Percentiles rank a stretch among this genome's conserved stretches.
Conservation (phyloP, 2,888 invertebrate species). For the Erebia ligea region DNA sequence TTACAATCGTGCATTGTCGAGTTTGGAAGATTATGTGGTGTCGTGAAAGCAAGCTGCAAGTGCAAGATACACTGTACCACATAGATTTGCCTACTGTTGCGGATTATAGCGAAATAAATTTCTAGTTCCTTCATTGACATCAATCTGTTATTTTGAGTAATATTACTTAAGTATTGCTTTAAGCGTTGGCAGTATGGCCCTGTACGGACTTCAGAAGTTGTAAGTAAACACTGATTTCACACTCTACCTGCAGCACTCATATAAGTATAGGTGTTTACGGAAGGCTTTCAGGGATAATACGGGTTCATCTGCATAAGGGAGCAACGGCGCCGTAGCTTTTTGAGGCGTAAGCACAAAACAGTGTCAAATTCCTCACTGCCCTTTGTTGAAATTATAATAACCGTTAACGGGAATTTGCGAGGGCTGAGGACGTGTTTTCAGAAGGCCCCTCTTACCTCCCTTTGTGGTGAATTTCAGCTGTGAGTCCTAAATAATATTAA, state of each 20-base stretch:
- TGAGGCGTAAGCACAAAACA: conserved; percentile 28
- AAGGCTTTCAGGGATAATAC: conserved; percentile 28
- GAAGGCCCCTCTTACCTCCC: conserved; percentile 6
- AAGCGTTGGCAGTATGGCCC: neutral
- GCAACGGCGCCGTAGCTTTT: conserved; percentile 17
- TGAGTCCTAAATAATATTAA: neutral
- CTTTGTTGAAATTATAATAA: conserved; percentile 23
- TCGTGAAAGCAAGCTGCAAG: no score
- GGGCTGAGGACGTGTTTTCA: conserved; percentile 10
- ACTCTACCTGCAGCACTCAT: neutral
- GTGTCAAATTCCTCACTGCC: conserved; percentile 28
- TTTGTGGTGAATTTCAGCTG: neutral
- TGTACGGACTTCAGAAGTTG: neutral
- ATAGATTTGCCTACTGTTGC: no score
- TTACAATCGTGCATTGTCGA: no score
- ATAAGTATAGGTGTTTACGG: conserved; percentile 8
- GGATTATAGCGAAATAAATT: no score
- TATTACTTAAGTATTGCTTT: no score
- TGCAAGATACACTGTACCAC: no score
- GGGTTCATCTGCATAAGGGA: conserved; percentile 28
- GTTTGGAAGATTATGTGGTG: no score
- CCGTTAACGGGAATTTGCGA: conserved; percentile 22
- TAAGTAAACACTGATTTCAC: neutral
- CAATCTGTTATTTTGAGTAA: no score
- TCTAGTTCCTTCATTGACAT: no score